These are phyloP conservation scores for Antitype chi DNA, from an alignment of 2,888 invertebrate genomes.

Conservation along the genomic window DNA sequence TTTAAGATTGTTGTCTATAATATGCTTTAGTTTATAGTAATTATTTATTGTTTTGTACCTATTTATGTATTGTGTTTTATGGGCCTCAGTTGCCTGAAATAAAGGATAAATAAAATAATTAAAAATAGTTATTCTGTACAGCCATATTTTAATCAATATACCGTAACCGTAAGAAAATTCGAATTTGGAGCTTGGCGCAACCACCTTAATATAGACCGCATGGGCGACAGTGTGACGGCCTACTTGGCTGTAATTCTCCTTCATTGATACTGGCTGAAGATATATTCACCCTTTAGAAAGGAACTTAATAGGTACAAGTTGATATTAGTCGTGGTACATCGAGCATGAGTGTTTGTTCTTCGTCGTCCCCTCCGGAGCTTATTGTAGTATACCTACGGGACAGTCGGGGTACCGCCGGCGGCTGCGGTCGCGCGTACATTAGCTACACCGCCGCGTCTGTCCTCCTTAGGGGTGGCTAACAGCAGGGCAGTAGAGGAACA, in stretches of 20 bases:
- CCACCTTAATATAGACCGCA: background rate
- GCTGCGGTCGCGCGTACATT: slow-evolving; percentile 55
- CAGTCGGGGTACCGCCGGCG: slow-evolving; percentile 16
- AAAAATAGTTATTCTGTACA: too few relatives aligned
- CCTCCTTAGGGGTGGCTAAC: slow-evolving; percentile 46
- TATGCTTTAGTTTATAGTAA: too few relatives aligned
- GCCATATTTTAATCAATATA: too few relatives aligned
- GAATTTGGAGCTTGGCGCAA: too few relatives aligned
- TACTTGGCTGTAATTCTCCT: slow-evolving; percentile 16
- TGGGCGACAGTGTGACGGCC: slow-evolving; percentile 17
- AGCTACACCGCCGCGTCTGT: slow-evolving; percentile 49
- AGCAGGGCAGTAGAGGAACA: slow-evolving; percentile 29
- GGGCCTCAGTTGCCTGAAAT: too few relatives aligned
- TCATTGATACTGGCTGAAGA: slow-evolving; percentile 46
- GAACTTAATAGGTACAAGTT: slow-evolving; percentile 45
- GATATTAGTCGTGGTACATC: slow-evolving; percentile 47
- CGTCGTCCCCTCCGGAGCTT: slow-evolving; percentile 29
- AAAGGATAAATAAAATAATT: too few relatives aligned
- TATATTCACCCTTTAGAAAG: slow-evolving; percentile 55
- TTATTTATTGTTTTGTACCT: too few relatives aligned
- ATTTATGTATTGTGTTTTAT: too few relatives aligned
- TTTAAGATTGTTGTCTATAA: too few relatives aligned
- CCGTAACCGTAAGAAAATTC: too few relatives aligned
- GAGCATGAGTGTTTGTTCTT: slow-evolving; percentile 27
- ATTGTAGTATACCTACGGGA: slow-evolving; percentile 23